Conservation (phyloP, 2,113 vertebrate species). For the Polypterus senegalus region DNA sequence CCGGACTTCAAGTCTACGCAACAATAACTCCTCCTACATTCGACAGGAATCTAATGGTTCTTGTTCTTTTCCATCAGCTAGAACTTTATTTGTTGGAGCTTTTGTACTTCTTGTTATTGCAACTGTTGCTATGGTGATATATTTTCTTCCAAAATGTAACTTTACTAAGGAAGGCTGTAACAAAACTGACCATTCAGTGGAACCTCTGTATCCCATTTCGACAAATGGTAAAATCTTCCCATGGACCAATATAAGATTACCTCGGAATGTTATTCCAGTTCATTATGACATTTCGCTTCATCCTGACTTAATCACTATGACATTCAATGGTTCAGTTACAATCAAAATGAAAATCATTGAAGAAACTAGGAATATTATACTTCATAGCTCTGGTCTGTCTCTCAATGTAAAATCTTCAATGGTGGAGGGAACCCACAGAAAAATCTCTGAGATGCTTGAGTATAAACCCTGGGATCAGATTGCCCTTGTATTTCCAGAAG, state of each 20-base stretch:
- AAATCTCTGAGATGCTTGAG: slow-evolving; percentile 53
- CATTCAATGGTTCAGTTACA: slow-evolving; percentile 57
- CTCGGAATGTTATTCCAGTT: slow-evolving; percentile 56
- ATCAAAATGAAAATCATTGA: slow-evolving; percentile 56
- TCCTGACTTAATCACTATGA: slow-evolving; percentile 66
- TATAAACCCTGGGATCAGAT: slow-evolving; percentile 73
- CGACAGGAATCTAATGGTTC: slow-evolving; percentile 50
- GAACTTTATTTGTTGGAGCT: slow-evolving; percentile 58
- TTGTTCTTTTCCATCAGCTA: slow-evolving; percentile 59
- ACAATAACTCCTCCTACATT: slow-evolving; percentile 45
- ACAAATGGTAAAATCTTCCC: slow-evolving; percentile 71
- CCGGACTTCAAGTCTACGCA: slow-evolving; percentile 66
- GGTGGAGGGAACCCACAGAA: slow-evolving; percentile 15
- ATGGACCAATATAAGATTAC: slow-evolving; percentile 71
- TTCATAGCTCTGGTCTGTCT: slow-evolving; percentile 70
- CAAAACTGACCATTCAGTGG: slow-evolving; percentile 47
- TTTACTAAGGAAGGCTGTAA: slow-evolving; percentile 87
- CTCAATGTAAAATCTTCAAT: slow-evolving; percentile 29
- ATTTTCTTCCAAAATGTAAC: slow-evolving; percentile 77
- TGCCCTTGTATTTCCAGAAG: slow-evolving; percentile 56
- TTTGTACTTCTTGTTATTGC: slow-evolving; percentile 60
- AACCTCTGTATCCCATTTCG: slow-evolving; percentile 58
- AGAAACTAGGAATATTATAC: slow-evolving; percentile 58
- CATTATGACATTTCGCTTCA: slow-evolving; percentile 68
- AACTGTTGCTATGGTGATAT: slow-evolving; percentile 68